Conservation (phyloP, 2,113 vertebrate genomes). For the Harpagus bidentatus region DNA sequence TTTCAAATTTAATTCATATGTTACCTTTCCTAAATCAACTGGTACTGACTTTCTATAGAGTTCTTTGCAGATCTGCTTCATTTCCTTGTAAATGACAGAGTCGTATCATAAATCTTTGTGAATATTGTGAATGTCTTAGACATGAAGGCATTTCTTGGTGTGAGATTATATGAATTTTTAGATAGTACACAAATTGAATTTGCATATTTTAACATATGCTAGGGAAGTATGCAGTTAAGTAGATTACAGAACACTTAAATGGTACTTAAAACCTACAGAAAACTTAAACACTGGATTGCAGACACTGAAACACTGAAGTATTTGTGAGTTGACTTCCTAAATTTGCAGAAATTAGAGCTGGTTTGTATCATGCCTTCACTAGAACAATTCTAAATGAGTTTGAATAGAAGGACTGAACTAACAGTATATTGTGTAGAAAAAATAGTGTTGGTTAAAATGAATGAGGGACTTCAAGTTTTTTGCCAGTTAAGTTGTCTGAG, state of each 20-base stretch:
- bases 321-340: background rate
- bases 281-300: background rate
- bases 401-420: background rate
- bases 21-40: background rate
- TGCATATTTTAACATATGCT: background rate
- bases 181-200: background rate
- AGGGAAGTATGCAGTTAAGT: background rate
- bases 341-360: background rate
- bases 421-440: background rate
- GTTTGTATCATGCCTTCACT: background rate
- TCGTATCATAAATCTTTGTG: constrained; percentile 19
- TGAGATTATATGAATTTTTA: background rate
- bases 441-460: background rate
- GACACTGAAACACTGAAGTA: background rate
- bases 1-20: constrained; percentile 32
- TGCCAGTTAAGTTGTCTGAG: background rate
- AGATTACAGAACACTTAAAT: background rate
- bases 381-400: background rate
- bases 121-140: background rate
- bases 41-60: background rate
- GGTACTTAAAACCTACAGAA: background rate
- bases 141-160: background rate
- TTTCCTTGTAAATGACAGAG: constrained; percentile 34
- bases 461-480: background rate
- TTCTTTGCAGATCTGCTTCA: constrained; percentile 19